These are phyloP conservation scores for Dreissena rostriformis DNA, from an alignment of 1,140 invertebrate genomes.

Conservation along the genomic window DNA sequence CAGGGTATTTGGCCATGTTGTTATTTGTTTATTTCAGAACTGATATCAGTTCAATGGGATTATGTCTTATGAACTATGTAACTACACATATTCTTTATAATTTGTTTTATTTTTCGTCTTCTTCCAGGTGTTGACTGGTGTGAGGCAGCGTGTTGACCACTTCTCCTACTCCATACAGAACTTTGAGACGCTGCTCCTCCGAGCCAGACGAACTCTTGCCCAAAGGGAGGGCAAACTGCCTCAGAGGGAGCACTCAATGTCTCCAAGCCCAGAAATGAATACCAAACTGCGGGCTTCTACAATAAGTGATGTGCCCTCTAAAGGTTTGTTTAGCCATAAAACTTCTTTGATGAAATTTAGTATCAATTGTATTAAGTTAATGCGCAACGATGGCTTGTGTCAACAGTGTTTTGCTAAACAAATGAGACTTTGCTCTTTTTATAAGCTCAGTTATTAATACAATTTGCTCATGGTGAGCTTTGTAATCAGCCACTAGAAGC, in stretches of 20 bases:
- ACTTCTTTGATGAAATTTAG: background rate
- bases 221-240: slow-evolving; percentile 61
- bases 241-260: slow-evolving; percentile 40
- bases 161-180: slow-evolving; percentile 88
- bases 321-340: slow-evolving; percentile 30
- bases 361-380: background rate
- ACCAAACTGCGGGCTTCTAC: slow-evolving; percentile 32
- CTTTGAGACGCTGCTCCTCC: slow-evolving; percentile 84
- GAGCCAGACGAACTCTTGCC: slow-evolving; percentile 88
- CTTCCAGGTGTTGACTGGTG: slow-evolving; percentile 88
- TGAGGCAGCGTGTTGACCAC: slow-evolving; percentile 93
- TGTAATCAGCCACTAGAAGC: no score
- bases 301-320: slow-evolving; percentile 32
- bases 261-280: slow-evolving; percentile 42
- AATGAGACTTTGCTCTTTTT: no score
- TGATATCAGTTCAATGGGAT: no score
- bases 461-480: no score
- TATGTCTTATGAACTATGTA: no score
- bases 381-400: background rate
- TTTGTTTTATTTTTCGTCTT: background rate
- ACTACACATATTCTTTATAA: no score
- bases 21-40: no score
- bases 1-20: no score
- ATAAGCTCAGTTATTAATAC: no score
- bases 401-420: background rate